Conservation (phyloP, 2,797 vertebrate genomes). For the Melanogrammus aeglefinus region DNA sequence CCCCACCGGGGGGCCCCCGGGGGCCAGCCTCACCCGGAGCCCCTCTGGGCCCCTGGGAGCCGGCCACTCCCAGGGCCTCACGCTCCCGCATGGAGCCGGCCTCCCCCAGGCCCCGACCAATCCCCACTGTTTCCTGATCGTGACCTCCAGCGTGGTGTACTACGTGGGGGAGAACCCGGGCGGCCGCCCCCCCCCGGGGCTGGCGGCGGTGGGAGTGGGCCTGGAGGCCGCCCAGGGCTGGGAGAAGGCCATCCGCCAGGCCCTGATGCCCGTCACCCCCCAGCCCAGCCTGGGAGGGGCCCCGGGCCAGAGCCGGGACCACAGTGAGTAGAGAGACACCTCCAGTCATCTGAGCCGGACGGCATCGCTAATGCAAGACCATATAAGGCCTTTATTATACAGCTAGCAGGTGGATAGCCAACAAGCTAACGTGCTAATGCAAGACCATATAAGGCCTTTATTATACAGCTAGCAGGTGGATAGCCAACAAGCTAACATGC, state of each 20-base stretch:
- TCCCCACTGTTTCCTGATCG: constrained; percentile 97
- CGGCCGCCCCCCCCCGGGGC: constrained; percentile 82
- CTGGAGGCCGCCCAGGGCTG: constrained; percentile 93
- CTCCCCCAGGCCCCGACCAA: constrained; percentile 80
- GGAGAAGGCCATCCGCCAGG: constrained; percentile 97
- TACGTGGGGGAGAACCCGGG: constrained; percentile 95
- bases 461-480: no score
- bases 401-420: no score
- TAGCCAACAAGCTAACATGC: no score
- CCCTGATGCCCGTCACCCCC: constrained; percentile 96
- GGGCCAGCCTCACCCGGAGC: constrained; percentile 78
- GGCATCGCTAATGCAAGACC: not conserved
- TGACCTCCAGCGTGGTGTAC: constrained; percentile 95
- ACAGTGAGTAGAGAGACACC: constrained; percentile 79
- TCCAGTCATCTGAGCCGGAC: no score
- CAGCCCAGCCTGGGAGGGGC: constrained; percentile 87
- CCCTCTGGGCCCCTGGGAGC: constrained; percentile 87
- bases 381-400: no score
- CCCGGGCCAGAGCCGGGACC: constrained; percentile 88
- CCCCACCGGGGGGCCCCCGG: constrained; percentile 20
- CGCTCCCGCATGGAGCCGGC: constrained; percentile 81
- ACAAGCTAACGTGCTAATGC: no score
- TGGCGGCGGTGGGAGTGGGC: constrained; percentile 89
- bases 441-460: no score
- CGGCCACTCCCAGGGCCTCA: constrained; percentile 84